Evolutionary conservation across 2,113 vertebrate species (phyloP), one percentile per base, ranked within the genome.

Genomic region (Lates calcarifer): DNA sequence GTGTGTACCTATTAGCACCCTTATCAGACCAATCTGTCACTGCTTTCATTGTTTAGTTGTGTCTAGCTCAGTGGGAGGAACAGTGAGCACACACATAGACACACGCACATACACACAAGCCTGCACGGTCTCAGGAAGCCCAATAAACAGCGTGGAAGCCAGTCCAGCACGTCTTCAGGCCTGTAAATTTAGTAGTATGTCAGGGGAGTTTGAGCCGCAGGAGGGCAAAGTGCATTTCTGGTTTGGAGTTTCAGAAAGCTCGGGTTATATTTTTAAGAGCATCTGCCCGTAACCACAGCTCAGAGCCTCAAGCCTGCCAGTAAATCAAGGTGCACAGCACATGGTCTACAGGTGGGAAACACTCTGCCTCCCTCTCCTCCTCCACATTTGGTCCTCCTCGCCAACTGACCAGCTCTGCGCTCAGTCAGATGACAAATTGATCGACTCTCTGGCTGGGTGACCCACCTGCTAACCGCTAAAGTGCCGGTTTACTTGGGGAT

Each of bases 21-120:
- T 90, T 89, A 93, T 93, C 91, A 82, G 74, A 80, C 60, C 79
- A 82, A 89, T 93, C 91, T 86, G 90, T 93, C 90, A 90, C 37
- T 10, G 79, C 83, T 86, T 90, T 86, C 83, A 88, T 89, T 87
- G 74, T 83, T 79, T 56, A 33, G 79, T 64, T 87, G 69, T 82
- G 79, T 85, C 79, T 88, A 77, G 56, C 51, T 68, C 49, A 49
- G 45, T 60, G 37, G 58, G 65, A 86, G 47, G 20, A 73, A 69
- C 18, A 17, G 14, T 53, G 41, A 37, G n/a, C 64, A 70, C 63
- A 20, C 68, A 74, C 60, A 26, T 41, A 55, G 43, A 82, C 63
- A 60, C 62, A 67, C 61, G 61, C 62, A 67, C 70, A 33, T 45
- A 66, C 68, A 63, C 64, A 28, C 58, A 53, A 58, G 28, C 58